Evolutionary conservation across 2,113 vertebrate genomes (phyloP).

Genomic region (Ardeotis arabs): DNA sequence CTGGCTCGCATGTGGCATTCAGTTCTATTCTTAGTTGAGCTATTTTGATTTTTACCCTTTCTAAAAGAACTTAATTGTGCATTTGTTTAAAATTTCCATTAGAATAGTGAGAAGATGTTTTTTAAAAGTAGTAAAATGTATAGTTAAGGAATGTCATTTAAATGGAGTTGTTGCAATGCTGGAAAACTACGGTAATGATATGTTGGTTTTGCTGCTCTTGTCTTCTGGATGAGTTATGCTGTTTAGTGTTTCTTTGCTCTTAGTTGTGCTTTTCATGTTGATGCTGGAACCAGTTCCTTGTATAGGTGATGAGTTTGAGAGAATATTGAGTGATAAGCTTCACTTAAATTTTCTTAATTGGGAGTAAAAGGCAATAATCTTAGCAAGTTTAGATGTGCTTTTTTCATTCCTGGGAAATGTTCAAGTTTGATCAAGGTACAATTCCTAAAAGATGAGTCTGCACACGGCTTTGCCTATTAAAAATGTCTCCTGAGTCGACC

Average conservation of each 20-base stretch:
- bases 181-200: not conserved
- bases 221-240: not conserved
- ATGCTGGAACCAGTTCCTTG: not conserved
- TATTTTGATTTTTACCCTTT: conserved; percentile 57
- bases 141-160: not conserved
- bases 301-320: not conserved
- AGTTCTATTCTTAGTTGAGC: conserved; percentile 59
- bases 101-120: not conserved
- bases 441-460: not conserved
- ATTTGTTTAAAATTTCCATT: not conserved
- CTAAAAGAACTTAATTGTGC: conserved; percentile 41
- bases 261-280: not conserved
- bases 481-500: not conserved
- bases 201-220: not conserved
- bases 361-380: not conserved
- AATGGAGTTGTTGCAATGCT: not conserved
- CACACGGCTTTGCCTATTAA: not conserved
- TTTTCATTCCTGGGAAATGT: not conserved
- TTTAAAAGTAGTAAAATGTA: not conserved
- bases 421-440: not conserved
- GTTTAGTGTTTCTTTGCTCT: not conserved
- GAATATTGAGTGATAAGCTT: not conserved
- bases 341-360: not conserved
- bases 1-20: conserved; percentile 51
- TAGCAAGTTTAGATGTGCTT: not conserved